phyloP scores from a whole-genome alignment of 2,113 vertebrate species.

The Mesocricetus auratus region DNA sequence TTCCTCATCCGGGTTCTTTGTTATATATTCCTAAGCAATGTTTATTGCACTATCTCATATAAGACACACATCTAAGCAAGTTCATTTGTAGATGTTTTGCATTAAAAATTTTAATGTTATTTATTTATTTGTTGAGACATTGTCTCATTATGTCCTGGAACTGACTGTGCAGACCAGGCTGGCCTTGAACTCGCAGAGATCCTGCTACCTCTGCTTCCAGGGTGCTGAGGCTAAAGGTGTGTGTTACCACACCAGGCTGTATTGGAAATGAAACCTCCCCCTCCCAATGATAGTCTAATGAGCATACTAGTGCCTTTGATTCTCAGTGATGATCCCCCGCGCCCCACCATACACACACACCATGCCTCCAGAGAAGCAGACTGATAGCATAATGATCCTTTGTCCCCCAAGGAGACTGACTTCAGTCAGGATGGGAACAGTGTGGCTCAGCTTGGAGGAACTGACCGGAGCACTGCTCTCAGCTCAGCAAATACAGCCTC shows the following conservation, averaged over 20 bases:
- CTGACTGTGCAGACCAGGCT: not conserved
- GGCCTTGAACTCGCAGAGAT: not conserved
- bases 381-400: not conserved
- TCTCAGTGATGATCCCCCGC: not conserved
- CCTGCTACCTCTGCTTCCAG: not conserved
- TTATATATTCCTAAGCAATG: slow-evolving; percentile 25
- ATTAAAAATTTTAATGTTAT: not conserved
- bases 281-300: not conserved
- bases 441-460: not conserved
- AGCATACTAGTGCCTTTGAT: not conserved
- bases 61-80: not conserved
- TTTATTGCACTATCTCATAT: not conserved
- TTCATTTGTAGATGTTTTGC: slow-evolving; percentile 18
- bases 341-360: not conserved
- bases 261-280: slow-evolving; percentile 19
- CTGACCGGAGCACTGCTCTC: not conserved
- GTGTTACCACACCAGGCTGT: not conserved
- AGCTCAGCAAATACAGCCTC: not conserved
- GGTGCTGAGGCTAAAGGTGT: not conserved
- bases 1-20: not conserved
- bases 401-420: not conserved
- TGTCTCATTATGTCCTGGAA: not conserved
- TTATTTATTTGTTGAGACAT: not conserved
- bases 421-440: not conserved
- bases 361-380: not conserved